phyloP scores from a whole-genome alignment of 2,888 invertebrate genomes.

The Dicyrtoma fusca region DNA sequence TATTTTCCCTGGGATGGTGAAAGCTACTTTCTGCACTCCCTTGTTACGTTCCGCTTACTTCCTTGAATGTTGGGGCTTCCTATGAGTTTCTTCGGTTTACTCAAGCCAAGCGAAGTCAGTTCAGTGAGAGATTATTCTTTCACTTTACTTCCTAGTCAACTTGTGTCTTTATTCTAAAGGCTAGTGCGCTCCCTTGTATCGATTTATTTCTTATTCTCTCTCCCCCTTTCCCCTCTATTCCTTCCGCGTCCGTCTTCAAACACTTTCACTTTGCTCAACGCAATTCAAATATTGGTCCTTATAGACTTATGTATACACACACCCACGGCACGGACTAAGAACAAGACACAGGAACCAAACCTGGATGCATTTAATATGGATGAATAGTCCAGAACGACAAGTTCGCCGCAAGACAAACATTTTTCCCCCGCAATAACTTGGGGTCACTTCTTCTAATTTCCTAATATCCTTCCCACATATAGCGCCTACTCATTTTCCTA shows the following conservation, averaged over 20 bases:
- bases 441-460: too few species aligned
- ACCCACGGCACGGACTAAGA: background rate
- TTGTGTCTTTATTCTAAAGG: constrained; percentile 23
- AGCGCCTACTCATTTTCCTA: too few species aligned
- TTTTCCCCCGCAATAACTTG: too few species aligned
- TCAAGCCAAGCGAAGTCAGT: constrained; percentile 21
- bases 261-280: constrained; percentile 19
- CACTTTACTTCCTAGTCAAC: constrained; percentile 28
- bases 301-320: background rate
- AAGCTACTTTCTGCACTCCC: background rate
- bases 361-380: too few species aligned
- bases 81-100: constrained; percentile 24
- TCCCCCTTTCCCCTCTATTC: constrained; percentile 1
- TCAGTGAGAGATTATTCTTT: constrained; percentile 30
- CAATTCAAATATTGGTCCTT: background rate
- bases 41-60: constrained; percentile 1
- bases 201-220: constrained; percentile 27
- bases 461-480: too few species aligned
- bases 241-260: constrained; percentile 14
- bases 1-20: background rate
- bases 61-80: background rate
- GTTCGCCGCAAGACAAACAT: too few species aligned
- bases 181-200: constrained; percentile 28
- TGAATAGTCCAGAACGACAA: too few species aligned
- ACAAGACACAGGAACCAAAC: too few species aligned